A percentile compares a stretch with the other conserved stretches of the same genome.
These are phyloP conservation scores for Cyclura pinguis DNA, from an alignment of 2,797 vertebrate genomes.

Conservation along the genomic window DNA sequence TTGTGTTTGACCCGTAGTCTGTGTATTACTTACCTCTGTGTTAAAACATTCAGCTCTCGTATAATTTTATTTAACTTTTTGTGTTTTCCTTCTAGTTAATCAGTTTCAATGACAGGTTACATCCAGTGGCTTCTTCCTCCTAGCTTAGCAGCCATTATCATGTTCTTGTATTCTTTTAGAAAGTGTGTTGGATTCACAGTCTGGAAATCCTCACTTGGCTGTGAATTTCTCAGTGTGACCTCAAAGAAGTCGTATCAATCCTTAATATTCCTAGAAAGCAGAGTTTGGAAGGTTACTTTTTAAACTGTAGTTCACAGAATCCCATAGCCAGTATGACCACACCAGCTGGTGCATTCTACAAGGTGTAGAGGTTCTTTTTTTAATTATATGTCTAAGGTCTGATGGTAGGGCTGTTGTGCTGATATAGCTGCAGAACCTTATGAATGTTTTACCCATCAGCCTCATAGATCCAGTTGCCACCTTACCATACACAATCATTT, in stretches of 20 bases:
- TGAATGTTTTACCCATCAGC: background rate
- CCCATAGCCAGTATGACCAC: too few species aligned
- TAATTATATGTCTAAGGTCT: too few species aligned
- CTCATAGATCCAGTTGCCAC: background rate
- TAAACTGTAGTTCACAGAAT: too few species aligned
- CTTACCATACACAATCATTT: background rate
- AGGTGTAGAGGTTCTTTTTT: too few species aligned
- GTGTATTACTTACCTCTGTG: background rate
- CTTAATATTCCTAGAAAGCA: background rate
- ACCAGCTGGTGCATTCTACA: too few species aligned
- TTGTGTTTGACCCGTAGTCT: background rate
- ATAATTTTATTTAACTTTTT: background rate
- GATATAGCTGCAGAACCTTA: background rate
- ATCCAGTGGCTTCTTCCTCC: background rate
- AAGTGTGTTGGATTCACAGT: background rate
- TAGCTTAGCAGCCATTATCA: background rate
- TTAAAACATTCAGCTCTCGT: conserved; percentile 1
- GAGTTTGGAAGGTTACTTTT: too few species aligned
- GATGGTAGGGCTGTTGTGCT: background rate
- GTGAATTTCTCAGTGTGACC: background rate
- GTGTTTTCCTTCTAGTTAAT: background rate
- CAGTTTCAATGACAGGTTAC: background rate
- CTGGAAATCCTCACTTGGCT: background rate
- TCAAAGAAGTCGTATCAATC: background rate
- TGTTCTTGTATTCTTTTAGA: background rate